These are phyloP conservation scores for Forbesichthys agassizii DNA, from an alignment of 2,113 vertebrate genomes.

Conservation along the genomic window DNA sequence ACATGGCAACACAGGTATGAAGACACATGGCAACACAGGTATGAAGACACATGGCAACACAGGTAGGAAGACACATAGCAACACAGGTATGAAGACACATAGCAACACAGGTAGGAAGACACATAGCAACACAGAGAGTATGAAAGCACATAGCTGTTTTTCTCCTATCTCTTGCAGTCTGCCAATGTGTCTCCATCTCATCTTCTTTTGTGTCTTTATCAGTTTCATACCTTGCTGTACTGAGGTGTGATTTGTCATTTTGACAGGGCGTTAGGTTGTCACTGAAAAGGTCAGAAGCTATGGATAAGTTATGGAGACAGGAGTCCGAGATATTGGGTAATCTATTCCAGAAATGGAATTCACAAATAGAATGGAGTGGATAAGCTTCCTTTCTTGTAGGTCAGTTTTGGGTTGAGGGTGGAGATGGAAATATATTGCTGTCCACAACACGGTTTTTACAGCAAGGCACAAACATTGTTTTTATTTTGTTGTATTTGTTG, in stretches of 20 bases:
- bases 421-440: too few relatives aligned
- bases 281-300: slow-evolving; percentile 6
- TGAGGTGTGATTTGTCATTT: slow-evolving; percentile 42
- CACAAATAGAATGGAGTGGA: neutral
- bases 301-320: slow-evolving; percentile 9
- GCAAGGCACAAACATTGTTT: too few relatives aligned
- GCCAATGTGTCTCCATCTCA: neutral
- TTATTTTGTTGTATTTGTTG: too few relatives aligned
- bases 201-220: slow-evolving; percentile 24
- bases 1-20: slow-evolving; percentile 30
- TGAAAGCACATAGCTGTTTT: neutral
- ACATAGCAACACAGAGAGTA: too few relatives aligned
- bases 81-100: too few relatives aligned
- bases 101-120: too few relatives aligned
- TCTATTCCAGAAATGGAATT: neutral
- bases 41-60: neutral
- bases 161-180: neutral
- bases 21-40: neutral
- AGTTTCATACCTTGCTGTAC: slow-evolving; percentile 25
- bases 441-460: too few relatives aligned
- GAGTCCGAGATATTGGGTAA: slow-evolving; percentile 5
- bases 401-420: too few relatives aligned
- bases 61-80: too few relatives aligned
- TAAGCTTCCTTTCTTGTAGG: neutral
- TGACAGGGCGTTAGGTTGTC: slow-evolving; percentile 15